Conservation (phyloP, 2,797 vertebrate genomes). For the Ptychadena robeensis region DNA sequence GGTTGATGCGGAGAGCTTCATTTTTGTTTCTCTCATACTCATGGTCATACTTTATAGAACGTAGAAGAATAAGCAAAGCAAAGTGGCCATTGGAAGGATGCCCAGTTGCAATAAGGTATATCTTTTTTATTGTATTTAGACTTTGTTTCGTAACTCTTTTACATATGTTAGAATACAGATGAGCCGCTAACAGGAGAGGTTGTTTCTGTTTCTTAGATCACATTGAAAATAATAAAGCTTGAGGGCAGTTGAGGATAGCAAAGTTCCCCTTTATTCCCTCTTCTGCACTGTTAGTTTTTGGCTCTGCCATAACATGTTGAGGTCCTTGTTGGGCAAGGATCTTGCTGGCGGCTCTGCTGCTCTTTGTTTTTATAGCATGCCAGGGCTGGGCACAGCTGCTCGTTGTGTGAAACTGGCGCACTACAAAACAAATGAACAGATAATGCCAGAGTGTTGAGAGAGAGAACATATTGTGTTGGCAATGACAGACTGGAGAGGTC, state of each 20-base stretch:
- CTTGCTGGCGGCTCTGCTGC: neutral
- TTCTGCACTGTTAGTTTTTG: neutral
- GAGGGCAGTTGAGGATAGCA: neutral
- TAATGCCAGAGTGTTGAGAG: neutral
- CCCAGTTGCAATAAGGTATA: no score
- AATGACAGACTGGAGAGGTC: neutral
- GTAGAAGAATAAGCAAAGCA: no score
- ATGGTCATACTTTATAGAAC: no score
- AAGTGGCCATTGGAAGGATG: no score
- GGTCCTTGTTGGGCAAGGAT: neutral
- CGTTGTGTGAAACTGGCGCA: neutral
- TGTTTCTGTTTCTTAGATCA: neutral
- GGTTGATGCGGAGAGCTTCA: no score
- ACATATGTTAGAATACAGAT: no score
- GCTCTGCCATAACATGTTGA: neutral
- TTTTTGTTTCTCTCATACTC: no score
- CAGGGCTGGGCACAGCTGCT: slow-evolving; percentile 12
- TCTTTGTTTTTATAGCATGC: neutral
- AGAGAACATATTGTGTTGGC: neutral
- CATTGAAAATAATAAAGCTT: neutral
- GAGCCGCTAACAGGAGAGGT: no score
- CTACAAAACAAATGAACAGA: neutral
- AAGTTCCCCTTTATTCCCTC: neutral
- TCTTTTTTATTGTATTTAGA: no score
- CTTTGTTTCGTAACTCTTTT: no score